A percentile compares a stretch with the other conserved stretches of the same genome.
phyloP scores from a whole-genome alignment of 2,113 vertebrate genomes.

The Sinocyclocheilus anophthalmus region DNA sequence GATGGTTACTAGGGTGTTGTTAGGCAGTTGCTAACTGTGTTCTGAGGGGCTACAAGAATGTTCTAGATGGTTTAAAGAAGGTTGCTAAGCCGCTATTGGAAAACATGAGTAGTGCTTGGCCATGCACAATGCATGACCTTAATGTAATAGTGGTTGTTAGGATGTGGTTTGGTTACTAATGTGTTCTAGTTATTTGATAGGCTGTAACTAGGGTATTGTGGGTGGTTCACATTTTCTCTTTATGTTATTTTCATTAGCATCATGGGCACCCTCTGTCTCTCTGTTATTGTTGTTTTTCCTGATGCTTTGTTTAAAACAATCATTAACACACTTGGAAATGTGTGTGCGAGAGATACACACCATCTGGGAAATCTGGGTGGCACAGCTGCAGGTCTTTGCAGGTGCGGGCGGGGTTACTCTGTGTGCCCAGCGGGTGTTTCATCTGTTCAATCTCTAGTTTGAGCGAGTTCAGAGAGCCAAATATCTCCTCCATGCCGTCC shows the following conservation, averaged over 20 bases:
- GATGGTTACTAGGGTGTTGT: no score
- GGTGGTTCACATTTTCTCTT: no score
- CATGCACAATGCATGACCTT: no score
- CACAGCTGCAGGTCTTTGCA: constrained; percentile 98
- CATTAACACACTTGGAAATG: neutral
- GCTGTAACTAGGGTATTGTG: no score
- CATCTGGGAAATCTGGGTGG: constrained; percentile 93
- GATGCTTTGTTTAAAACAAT: neutral
- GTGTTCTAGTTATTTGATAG: no score
- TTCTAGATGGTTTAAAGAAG: no score
- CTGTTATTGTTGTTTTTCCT: neutral
- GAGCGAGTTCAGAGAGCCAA: constrained; percentile 92
- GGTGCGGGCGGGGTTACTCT: constrained; percentile 90
- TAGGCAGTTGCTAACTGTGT: no score
- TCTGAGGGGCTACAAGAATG: no score
- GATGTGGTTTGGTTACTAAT: no score
- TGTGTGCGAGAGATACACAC: constrained; percentile 68
- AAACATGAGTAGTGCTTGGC: no score
- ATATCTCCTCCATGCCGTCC: constrained; percentile 98
- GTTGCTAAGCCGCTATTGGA: no score
- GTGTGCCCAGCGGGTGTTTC: constrained; percentile 95
- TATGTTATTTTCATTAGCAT: neutral
- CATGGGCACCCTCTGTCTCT: neutral
- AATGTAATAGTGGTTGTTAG: no score
- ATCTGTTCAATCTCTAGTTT: constrained; percentile 99